These are phyloP conservation scores for Vanacampus margaritifer DNA, from an alignment of 2,113 vertebrate genomes.

Conservation along the genomic window DNA sequence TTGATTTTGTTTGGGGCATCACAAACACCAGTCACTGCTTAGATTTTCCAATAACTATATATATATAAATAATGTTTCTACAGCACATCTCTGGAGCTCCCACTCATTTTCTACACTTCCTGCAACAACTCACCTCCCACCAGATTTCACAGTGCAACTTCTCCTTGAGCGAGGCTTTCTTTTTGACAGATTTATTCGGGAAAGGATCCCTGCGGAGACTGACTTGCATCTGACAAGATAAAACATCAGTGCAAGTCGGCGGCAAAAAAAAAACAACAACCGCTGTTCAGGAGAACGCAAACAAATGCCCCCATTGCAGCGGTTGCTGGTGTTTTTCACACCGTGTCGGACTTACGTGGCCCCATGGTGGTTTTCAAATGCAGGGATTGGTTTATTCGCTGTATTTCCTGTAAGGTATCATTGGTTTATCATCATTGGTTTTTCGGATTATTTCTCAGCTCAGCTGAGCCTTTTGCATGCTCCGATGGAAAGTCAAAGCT, in stretches of 20 bases:
- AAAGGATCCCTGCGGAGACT: constrained; percentile 5
- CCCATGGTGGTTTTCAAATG: background rate
- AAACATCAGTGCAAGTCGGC: background rate
- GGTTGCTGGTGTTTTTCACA: background rate
- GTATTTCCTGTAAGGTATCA: background rate
- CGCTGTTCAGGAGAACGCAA: background rate
- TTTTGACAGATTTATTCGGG: constrained; percentile 8
- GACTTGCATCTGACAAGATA: constrained; percentile 11
- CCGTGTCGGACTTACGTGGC: background rate
- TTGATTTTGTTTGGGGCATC: background rate
- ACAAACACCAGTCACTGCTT: background rate
- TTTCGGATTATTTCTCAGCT: background rate
- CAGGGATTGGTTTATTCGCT: background rate
- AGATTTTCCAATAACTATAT: background rate
- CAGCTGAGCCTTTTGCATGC: background rate
- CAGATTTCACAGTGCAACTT: constrained; percentile 5
- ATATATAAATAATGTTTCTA: background rate
- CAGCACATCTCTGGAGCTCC: background rate
- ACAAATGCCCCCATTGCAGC: constrained; percentile 7
- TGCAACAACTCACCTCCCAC: constrained; percentile 6
- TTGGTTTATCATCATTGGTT: background rate
- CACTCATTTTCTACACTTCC: constrained; percentile 7
- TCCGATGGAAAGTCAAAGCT: background rate
- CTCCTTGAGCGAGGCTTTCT: constrained; percentile 5
- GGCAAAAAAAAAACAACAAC: constrained; percentile 3